These are phyloP conservation scores for Anarrhichthys ocellatus DNA, from an alignment of 2,113 vertebrate species.

Conservation along the genomic window DNA sequence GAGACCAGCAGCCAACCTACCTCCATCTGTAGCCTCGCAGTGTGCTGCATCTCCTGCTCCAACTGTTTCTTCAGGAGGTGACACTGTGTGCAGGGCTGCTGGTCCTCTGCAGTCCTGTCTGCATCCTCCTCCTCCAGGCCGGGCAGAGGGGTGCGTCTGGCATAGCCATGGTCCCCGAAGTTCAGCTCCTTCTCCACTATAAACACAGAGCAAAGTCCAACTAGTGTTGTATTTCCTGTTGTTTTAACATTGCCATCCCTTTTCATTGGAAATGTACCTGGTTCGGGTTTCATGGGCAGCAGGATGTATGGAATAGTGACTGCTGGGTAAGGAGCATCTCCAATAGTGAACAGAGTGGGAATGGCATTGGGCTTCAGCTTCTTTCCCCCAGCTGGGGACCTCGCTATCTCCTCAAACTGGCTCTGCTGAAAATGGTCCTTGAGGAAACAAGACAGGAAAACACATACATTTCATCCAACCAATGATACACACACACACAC, in stretches of 20 bases:
- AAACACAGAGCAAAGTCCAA: constrained; percentile 11
- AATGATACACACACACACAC: background rate
- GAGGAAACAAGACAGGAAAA: background rate
- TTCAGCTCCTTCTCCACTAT: constrained; percentile 82
- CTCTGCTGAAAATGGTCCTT: constrained; percentile 86
- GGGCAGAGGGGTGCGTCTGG: constrained; percentile 78
- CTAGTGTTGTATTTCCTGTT: background rate
- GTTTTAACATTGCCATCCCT: background rate
- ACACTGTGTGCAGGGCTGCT: constrained; percentile 79
- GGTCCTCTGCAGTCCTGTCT: constrained; percentile 65
- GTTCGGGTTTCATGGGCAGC: constrained; percentile 79
- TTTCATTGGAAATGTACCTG: constrained; percentile 66
- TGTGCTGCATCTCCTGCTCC: constrained; percentile 84
- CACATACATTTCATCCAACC: background rate
- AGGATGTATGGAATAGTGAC: constrained; percentile 67
- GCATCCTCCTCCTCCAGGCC: constrained; percentile 73
- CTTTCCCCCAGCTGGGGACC: constrained; percentile 84
- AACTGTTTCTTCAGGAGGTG: constrained; percentile 82
- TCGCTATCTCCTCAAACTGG: constrained; percentile 86
- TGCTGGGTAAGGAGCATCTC: constrained; percentile 79
- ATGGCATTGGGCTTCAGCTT: constrained; percentile 87
- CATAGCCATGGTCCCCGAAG: constrained; percentile 84
- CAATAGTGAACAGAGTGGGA: constrained; percentile 82
- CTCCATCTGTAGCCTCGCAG: constrained; percentile 82
- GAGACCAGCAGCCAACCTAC: constrained; percentile 35